Base-by-base conservation (phyloP, 2,113 vertebrate species). In the Pomatorhinus ruficollis region DNA sequence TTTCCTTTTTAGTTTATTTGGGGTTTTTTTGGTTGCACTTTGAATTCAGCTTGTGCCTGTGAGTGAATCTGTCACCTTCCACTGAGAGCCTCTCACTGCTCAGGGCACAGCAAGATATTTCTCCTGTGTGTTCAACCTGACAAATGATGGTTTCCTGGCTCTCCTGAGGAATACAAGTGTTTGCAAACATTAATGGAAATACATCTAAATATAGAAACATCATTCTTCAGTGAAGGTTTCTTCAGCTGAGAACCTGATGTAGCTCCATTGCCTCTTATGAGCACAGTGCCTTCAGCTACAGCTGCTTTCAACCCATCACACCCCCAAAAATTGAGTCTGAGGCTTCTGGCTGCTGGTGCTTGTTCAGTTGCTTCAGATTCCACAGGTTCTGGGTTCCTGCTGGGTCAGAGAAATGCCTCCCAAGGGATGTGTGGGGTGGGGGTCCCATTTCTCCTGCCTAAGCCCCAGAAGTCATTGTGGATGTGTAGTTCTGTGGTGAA, bases 401-500 rank as follows among this genome's bases (percentile, higher is more conserved):
- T 60, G 81, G 40, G 4, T 13, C 13, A 33, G 31, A 71, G 71
- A 68, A n/a, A 6, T 57, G 49, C 47, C 28, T 76, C 40, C 1
- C 0, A 1, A 30, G 35, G 75, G 23, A 50, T 14, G 2, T 35
- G 44, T 30, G 83, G 44, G 50, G 33, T 83, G n/a, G 39, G 39
- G 63, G 3, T 74, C 45, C 66, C 5, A 9, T 9, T 49, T 87
- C 72, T 71, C 35, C 65, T 35, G 24, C 21, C 69, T 37, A 3
- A 63, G 30, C 12, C 35, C 12, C 11, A 8, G 0, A 33, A 40
- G 3, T n/a, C 5, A 2, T 4, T 0, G 0, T 4, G 12, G 2
- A 2, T 39, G 5, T 5, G 9, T 2, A 3, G 8, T 72, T 85
- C 27, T 52, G 19, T 35, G 66, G 37, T 21, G 21, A 7, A 37